phyloP scores from a whole-genome alignment of 1,140 invertebrate genomes.

The Psix sp. region DNA sequence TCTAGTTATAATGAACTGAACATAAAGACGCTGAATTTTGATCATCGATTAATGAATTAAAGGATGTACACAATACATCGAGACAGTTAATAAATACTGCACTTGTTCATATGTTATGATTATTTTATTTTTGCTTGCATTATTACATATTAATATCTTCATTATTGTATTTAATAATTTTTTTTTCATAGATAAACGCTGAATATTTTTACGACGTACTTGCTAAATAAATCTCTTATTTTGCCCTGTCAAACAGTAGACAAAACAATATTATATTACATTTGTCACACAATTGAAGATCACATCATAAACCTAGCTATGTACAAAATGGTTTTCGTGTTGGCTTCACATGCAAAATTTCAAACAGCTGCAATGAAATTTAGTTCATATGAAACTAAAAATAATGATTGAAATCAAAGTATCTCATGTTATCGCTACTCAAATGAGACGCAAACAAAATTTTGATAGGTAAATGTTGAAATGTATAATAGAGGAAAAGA shows the following conservation, averaged over 20 bases:
- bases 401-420: not conserved
- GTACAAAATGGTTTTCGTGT: conserved; percentile 45
- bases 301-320: conserved; percentile 55
- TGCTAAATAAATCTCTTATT: conserved; percentile 45
- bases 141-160: conserved; percentile 38
- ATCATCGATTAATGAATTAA: no score
- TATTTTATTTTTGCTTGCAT: conserved; percentile 37
- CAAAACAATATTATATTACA: conserved; percentile 61
- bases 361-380: conserved; percentile 18
- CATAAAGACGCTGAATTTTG: no score
- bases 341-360: conserved; percentile 21
- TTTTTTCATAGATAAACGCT: conserved; percentile 46
- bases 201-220: conserved; percentile 49
- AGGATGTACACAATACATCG: no score
- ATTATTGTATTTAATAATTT: conserved; percentile 48
- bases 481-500: no score
- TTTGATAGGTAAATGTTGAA: no score
- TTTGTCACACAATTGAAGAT: conserved; percentile 54
- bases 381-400: conserved; percentile 8
- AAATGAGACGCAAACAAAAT: no score
- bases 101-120: conserved; percentile 23
- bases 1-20: no score
- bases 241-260: conserved; percentile 48
- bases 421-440: not conserved
- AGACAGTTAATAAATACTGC: conserved; percentile 30